Base-by-base conservation (phyloP, 2,797 vertebrate species). In the Semaprochilodus insignis region DNA sequence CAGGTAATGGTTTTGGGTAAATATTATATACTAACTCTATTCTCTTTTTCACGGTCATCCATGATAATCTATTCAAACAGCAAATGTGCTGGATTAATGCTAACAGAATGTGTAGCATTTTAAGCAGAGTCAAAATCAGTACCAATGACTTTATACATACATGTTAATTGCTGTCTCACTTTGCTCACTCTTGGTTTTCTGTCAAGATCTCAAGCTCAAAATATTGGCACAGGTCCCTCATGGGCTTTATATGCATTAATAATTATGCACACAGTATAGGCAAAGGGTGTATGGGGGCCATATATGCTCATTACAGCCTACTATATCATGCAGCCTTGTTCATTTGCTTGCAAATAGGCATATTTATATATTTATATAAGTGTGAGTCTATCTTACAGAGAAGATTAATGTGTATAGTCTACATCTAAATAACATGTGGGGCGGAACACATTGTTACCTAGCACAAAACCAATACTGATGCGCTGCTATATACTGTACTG, bases 361-460 rank as follows among this genome's bases (percentile, higher is more conserved):
- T 2, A 48, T 59, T 59, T 73, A 21, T 19, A 17, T 23, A 72
- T 23, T 6, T 27, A 7, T 40, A 36, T 54, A 31, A 3, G 25
- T 34, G 25, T 55, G 25, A 1, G 2, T 52, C 23, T 72, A 19
- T 7, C 11, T 10, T 59, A 55, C 48, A 63, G 34, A 75, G 25
- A 51, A 31, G 16, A 72, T 25, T 71, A 15, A 23, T 48, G 66
- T 44, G 17, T 16, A 21, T 66, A 52, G 4, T 44, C 44, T 19
- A 44, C 13, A 25, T 54, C 25, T 71, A 25, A 25, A 6, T 62
- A 34, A 52, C 23, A 65, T 27, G 16, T 27, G 23, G 19, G 13
- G 4, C n/a, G 44, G 4, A 80, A 74, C 54, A 72, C 63, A 59
- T 36, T 80, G 25, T 31, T 51, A 19, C 59, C 72, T 59, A 31